Base-by-base conservation (phyloP, 1,140 invertebrate genomes). In the Solen grandis region DNA sequence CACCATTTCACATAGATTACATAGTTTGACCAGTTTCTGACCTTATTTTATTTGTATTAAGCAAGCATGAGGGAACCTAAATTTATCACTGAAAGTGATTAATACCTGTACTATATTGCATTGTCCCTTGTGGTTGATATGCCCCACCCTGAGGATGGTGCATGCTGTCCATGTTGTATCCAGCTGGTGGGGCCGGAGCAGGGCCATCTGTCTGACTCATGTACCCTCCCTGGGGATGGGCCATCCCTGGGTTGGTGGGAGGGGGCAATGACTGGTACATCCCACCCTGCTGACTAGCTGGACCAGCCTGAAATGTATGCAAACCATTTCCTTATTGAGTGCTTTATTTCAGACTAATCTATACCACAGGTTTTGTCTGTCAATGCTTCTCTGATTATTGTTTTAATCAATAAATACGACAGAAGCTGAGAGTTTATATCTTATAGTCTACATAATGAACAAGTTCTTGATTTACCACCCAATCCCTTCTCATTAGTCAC, bases 251-350 rank as follows among this genome's bases (percentile, higher is more conserved):
- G 25, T 33, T 3, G 27, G 41, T 35, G 29, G 27, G 2, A 41
- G 46, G 22, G 68, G 68, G 16, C 36, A 52, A 36, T 55, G 65
- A 50, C 46, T 65, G 68, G 41, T 70, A 57, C 83, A 81, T 81
- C 27, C 54, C 82, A 79, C 27, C 80, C 84, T 76, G 62, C 31
- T 82, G 80, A 36, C 80, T 84, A 65, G 60, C 63, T 75, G n/a
- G n/a, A n/a, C n/a, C n/a, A n/a, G n/a, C n/a, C n/a, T n/a, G n/a
- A n/a, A n/a, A n/a, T n/a, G n/a, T n/a, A n/a, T n/a, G n/a, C n/a
- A n/a, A n/a, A n/a, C n/a, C n/a, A n/a, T n/a, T n/a, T n/a, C n/a
- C n/a, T n/a, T n/a, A n/a, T n/a, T n/a, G n/a, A n/a, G n/a, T n/a
- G n/a, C n/a, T n/a, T n/a, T n/a, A n/a, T n/a, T n/a, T n/a, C n/a